Conservation (phyloP, 30 jellyfish, hydroid and myxozoan genomes). For the Rhopilema esculentum region DNA sequence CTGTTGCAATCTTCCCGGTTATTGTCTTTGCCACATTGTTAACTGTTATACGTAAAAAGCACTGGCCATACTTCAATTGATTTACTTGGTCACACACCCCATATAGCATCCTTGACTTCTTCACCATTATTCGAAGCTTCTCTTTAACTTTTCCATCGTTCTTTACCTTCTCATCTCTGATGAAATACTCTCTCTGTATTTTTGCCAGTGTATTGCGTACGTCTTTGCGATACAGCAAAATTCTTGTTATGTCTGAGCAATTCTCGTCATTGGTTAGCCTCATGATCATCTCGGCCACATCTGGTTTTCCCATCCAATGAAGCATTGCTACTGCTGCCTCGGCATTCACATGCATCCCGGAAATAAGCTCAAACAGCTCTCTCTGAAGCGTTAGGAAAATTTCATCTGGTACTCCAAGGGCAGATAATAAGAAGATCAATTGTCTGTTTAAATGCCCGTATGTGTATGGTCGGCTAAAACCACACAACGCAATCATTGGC, state of each 20-base stretch:
- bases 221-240: background rate
- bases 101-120: constrained; percentile 25
- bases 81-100: constrained; percentile 36
- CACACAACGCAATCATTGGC: constrained; percentile 20
- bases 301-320: constrained; percentile 3
- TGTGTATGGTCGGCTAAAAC: constrained; percentile 34
- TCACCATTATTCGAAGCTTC: constrained; percentile 31
- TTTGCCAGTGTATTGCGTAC: background rate
- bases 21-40: constrained; percentile 31
- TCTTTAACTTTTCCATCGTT: constrained; percentile 20
- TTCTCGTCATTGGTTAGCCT: background rate
- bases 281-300: background rate
- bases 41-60: constrained; percentile 21
- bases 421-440: constrained; percentile 22
- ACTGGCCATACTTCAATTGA: constrained; percentile 29
- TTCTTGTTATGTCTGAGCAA: background rate
- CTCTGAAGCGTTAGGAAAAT: constrained; percentile 12
- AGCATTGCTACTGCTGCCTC: constrained; percentile 28
- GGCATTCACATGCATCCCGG: constrained; percentile 14
- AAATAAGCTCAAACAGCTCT: constrained; percentile 7
- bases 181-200: background rate
- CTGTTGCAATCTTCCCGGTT: constrained; percentile 29
- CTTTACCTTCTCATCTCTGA: constrained; percentile 11
- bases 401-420: constrained; percentile 36
- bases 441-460: constrained; percentile 39